A percentile compares a stretch with the other conserved stretches of the same genome.
Evolutionary conservation across 2,113 vertebrate species (phyloP).

Genomic region (Zosterops pallidus): DNA sequence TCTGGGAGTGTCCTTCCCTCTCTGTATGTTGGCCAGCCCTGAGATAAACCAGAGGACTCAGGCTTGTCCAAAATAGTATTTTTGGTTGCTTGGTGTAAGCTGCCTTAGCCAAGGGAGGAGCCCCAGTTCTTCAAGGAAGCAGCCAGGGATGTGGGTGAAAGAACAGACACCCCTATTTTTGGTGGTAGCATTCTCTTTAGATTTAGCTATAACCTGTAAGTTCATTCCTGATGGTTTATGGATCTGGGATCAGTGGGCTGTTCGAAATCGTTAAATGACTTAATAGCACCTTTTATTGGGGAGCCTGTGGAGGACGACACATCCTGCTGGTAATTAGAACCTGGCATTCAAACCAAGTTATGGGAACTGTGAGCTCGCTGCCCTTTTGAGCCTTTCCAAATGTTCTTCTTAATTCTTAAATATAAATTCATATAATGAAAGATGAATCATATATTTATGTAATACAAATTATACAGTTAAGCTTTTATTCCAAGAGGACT

Average conservation of each 20-base stretch:
- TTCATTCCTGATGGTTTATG: neutral
- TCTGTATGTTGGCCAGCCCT: fast-evolving
- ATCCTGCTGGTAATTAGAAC: neutral
- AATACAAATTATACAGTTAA: neutral
- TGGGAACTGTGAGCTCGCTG: neutral
- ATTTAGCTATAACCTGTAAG: neutral
- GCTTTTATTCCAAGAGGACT: neutral
- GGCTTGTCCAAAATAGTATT: neutral
- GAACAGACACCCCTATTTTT: neutral
- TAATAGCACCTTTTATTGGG: neutral
- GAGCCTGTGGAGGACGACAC: neutral
- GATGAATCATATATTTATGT: neutral
- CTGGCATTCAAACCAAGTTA: neutral
- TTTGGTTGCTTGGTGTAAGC: neutral
- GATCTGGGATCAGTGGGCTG: neutral
- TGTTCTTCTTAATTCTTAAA: neutral
- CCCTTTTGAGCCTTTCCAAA: neutral
- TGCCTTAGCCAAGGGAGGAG: neutral
- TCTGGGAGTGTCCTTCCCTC: neutral
- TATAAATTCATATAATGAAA: neutral
- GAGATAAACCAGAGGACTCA: neutral
- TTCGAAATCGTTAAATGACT: neutral
- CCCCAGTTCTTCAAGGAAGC: neutral
- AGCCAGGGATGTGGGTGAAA: neutral
- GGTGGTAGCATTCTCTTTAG: neutral